Conservation (phyloP, 2,888 invertebrate genomes). For the Andrena bicolor region DNA sequence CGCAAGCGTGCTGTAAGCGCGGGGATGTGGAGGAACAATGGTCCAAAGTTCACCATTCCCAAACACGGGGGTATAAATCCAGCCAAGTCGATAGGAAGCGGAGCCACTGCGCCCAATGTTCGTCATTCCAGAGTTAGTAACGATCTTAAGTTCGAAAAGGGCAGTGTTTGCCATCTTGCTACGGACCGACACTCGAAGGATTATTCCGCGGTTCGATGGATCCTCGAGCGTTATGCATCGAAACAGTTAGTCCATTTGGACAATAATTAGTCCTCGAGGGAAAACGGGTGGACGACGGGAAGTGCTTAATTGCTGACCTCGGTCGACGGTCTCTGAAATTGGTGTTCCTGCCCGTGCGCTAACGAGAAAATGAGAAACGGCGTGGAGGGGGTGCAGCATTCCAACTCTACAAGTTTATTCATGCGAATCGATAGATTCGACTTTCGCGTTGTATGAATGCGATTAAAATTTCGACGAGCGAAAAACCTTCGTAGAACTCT, state of each 20-base stretch:
- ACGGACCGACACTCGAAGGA: constrained; percentile 40
- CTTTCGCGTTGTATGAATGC: neutral
- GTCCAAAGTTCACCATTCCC: neutral
- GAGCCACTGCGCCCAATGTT: neutral
- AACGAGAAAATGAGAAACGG: constrained; percentile 61
- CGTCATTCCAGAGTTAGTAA: constrained; percentile 8
- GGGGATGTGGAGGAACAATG: neutral
- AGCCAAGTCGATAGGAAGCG: neutral
- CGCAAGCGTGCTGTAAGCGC: neutral
- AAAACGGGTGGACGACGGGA: constrained; percentile 59
- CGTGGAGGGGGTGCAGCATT: constrained; percentile 18
- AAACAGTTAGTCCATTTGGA: constrained; percentile 63
- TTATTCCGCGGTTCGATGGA: constrained; percentile 42
- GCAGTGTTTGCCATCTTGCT: constrained; percentile 22
- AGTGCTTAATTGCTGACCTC: constrained; percentile 69
- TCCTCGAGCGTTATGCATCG: constrained; percentile 45
- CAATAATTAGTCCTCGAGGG: constrained; percentile 68
- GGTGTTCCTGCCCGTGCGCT: constrained; percentile 44
- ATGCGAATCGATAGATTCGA: constrained; percentile 33
- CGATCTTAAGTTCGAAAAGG: constrained; percentile 19
- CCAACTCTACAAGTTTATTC: constrained; percentile 49
- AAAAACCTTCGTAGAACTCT: neutral
- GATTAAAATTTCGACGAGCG: constrained; percentile 9
- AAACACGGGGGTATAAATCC: constrained; percentile 10
- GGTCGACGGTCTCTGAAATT: constrained; percentile 43